Base-by-base conservation (phyloP, 2,888 invertebrate species). In the Altica lythri region DNA sequence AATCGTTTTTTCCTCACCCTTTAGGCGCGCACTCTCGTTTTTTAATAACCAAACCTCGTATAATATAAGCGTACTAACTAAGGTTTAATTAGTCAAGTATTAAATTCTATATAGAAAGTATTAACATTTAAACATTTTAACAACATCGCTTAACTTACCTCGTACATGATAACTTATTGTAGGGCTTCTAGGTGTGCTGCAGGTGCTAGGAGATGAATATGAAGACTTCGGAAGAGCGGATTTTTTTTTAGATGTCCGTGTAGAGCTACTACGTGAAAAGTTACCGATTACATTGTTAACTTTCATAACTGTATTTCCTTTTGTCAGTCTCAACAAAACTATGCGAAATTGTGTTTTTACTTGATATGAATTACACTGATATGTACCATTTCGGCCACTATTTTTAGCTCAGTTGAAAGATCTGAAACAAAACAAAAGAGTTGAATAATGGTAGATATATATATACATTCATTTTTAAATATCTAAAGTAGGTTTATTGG, bases 231-330 rank as follows among this genome's bases (percentile, higher is more conserved):
- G 71, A 8, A 71, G 57, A 16, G 47, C 52, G 1, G 58, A 44
- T 27, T 64, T 64, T 54, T 66, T 63, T 47, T 68, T 64, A 2
- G 71, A 67, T 8, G 73, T 71, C 18, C 71, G 62, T 9, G 71
- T 63, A 13, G 73, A 72, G 40, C 70, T 68, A 40, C 70, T 70
- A 29, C 74, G 65, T 27, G 72, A 71, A 55, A 74, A 68, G 45
- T 63, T 68, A 9, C 72, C 65, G 43, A 59, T 46, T 12, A 56
- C 60, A 47, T 58, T 64, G 56, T 64, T 68, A 42, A 65, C 62
- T 51, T 66, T 66, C 66, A 67, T 68, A 16, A 40, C 40, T 40
- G 29, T 25, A n/a, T 38, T 38, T 38, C 5, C 1, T 19, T 6
- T 14, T 38, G 10, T n/a, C n/a, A n/a, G n/a, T n/a, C 19, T 4